These are phyloP conservation scores for Thaumetopoea pityocampa DNA, from an alignment of 1,140 invertebrate species.

Conservation along the genomic window DNA sequence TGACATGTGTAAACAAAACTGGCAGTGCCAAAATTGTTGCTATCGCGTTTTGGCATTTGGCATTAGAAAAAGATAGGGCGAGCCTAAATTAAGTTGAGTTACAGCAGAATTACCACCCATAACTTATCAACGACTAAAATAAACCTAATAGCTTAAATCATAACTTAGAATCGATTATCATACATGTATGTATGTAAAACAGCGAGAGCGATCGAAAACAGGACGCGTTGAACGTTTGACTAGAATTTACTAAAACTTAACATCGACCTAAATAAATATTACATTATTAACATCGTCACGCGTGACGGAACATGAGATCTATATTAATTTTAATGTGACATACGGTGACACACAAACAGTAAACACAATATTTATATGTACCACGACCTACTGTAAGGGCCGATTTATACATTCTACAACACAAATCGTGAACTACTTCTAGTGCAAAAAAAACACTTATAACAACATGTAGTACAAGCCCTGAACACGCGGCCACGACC, in stretches of 20 bases:
- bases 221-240: conserved; percentile 72
- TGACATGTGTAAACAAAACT: conserved; percentile 14
- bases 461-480: too few relatives aligned
- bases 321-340: too few relatives aligned
- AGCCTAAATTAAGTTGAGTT: too few relatives aligned
- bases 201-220: conserved; percentile 71
- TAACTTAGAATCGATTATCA: conserved; percentile 10
- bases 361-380: conserved; percentile 1
- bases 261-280: conserved; percentile 68
- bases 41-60: not conserved
- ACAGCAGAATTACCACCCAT: not conserved
- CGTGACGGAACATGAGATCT: conserved; percentile 23
- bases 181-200: conserved; percentile 26
- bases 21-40: conserved; percentile 5
- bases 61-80: too few relatives aligned
- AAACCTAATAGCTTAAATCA: conserved; percentile 11
- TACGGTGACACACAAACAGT: too few relatives aligned
- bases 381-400: not conserved
- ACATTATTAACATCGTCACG: conserved; percentile 60
- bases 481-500: too few relatives aligned
- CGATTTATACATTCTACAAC: too few relatives aligned
- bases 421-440: too few relatives aligned
- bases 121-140: conserved; percentile 2
- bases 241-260: conserved; percentile 75
- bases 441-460: too few relatives aligned